Percentiles rank a stretch among this genome's conserved stretches.
These are phyloP conservation scores for Bufo bufo DNA, from an alignment of 2,113 vertebrate genomes.

Conservation along the genomic window DNA sequence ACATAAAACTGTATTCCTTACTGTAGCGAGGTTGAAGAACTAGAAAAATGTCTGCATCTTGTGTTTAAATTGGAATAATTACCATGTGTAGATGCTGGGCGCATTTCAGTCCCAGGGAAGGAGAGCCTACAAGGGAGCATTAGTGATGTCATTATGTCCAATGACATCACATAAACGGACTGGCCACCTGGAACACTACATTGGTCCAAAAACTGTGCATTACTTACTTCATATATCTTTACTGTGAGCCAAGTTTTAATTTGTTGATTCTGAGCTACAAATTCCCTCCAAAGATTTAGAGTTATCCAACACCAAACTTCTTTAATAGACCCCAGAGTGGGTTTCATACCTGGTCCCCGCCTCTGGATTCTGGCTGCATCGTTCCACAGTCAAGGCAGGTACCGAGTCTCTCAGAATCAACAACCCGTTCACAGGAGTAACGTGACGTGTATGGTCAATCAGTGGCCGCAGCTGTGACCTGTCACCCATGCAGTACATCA, in stretches of 20 bases:
- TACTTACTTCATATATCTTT: not conserved
- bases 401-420: too few relatives aligned
- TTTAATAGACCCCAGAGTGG: too few relatives aligned
- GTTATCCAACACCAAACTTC: too few relatives aligned
- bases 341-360: too few relatives aligned
- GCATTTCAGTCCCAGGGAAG: not conserved
- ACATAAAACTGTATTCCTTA: constrained; percentile 68
- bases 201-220: not conserved
- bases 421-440: too few relatives aligned
- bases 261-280: not conserved
- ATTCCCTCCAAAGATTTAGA: not conserved
- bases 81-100: not conserved
- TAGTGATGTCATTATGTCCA: not conserved
- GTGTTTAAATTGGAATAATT: not conserved
- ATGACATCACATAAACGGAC: not conserved
- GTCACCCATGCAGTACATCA: too few relatives aligned
- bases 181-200: not conserved
- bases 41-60: constrained; percentile 9
- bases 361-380: too few relatives aligned
- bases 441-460: too few relatives aligned
- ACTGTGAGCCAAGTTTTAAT: not conserved
- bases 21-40: constrained; percentile 18
- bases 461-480: too few relatives aligned
- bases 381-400: too few relatives aligned
- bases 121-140: not conserved